These are phyloP conservation scores for Microchrysa polita DNA, from an alignment of 2,888 invertebrate genomes.

Conservation along the genomic window DNA sequence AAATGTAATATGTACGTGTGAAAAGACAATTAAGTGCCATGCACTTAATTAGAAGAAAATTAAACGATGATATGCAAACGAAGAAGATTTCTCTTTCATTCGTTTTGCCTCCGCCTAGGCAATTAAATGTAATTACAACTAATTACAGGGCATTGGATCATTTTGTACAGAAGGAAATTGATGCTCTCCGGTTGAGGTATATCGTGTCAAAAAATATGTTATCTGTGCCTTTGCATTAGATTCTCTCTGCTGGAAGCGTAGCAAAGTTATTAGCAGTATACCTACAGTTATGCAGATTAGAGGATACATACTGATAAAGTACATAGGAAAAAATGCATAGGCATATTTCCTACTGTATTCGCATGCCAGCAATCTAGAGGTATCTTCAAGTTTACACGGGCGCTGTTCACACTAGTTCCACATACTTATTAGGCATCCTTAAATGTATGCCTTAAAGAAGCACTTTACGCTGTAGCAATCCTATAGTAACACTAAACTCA, in stretches of 20 bases:
- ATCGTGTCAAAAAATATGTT: constrained; percentile 37
- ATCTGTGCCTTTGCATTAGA: not conserved
- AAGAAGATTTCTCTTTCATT: constrained; percentile 46
- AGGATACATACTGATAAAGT: not conserved
- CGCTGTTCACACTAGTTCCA: too few species aligned
- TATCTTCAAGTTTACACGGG: too few species aligned
- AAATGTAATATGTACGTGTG: constrained; percentile 47
- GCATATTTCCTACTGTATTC: too few species aligned
- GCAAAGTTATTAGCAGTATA: constrained; percentile 23
- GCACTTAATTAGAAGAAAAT: constrained; percentile 50
- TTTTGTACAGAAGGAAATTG: constrained; percentile 29
- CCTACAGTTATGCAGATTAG: constrained; percentile 15
- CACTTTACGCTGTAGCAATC: too few species aligned
- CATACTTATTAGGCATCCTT: too few species aligned
- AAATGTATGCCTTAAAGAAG: too few species aligned
- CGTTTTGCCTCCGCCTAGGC: constrained; percentile 47
- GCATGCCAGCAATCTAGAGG: too few species aligned
- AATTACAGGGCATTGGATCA: constrained; percentile 45
- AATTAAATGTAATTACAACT: constrained; percentile 50
- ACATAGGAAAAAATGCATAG: too few species aligned
- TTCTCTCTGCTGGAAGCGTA: not conserved
- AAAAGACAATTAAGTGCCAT: constrained; percentile 49
- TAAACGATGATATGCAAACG: constrained; percentile 50
- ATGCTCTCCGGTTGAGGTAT: constrained; percentile 2
- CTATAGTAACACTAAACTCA: too few species aligned